phyloP scores from a whole-genome alignment of 2,797 vertebrate species.

The Tokudaia tokunoshimensis region DNA sequence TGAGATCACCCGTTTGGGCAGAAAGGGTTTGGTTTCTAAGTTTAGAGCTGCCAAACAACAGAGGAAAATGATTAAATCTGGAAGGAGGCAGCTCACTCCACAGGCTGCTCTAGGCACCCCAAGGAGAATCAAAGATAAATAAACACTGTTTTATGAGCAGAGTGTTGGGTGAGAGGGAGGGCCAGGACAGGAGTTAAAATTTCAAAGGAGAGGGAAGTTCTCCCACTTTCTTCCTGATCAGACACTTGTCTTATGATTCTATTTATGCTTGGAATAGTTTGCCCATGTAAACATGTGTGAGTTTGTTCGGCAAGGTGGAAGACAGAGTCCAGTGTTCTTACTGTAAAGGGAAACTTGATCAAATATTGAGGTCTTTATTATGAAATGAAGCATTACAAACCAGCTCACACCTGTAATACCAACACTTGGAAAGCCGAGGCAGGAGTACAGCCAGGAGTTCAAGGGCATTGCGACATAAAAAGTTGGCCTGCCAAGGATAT shows the following conservation, averaged over 20 bases:
- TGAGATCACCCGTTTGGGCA: constrained; percentile 81
- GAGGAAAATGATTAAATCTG: constrained; percentile 81
- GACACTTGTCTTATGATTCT: constrained; percentile 63
- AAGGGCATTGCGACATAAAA: background rate
- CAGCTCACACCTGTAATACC: background rate
- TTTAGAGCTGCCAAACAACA: constrained; percentile 78
- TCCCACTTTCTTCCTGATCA: constrained; percentile 67
- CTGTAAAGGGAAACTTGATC: constrained; percentile 44
- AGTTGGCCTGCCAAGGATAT: background rate
- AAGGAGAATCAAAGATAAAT: constrained; percentile 79
- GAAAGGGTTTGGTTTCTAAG: constrained; percentile 84
- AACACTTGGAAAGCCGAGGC: background rate
- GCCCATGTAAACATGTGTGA: constrained; percentile 47
- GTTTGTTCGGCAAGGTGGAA: constrained; percentile 39
- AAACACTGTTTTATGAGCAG: constrained; percentile 80
- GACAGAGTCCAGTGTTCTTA: constrained; percentile 12
- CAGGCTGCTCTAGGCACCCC: constrained; percentile 71
- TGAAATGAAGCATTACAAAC: constrained; percentile 39
- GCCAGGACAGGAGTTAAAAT: constrained; percentile 68
- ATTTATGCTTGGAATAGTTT: constrained; percentile 42
- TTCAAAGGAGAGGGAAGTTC: constrained; percentile 66
- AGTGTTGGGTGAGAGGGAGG: constrained; percentile 60
- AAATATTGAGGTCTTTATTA: constrained; percentile 49
- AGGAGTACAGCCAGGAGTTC: background rate
- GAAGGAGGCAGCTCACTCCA: constrained; percentile 79